These are phyloP conservation scores for Mus caroli DNA, from an alignment of 2,797 vertebrate species.

Conservation along the genomic window DNA sequence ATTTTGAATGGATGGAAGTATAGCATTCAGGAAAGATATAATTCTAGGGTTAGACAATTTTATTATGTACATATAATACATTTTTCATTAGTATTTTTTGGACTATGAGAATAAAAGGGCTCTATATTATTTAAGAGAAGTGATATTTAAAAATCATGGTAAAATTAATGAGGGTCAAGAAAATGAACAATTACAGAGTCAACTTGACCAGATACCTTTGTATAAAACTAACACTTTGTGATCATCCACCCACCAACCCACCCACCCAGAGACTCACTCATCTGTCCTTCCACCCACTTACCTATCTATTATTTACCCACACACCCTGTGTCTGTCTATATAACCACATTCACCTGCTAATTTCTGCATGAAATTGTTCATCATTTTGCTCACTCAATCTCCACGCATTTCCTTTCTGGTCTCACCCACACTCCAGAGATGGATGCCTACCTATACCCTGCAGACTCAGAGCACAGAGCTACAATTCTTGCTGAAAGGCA, in stretches of 20 bases:
- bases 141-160: conserved; percentile 30
- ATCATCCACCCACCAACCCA: not conserved
- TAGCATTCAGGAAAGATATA: not conserved
- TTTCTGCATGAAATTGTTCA: not conserved
- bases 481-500: not conserved
- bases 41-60: not conserved
- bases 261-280: not conserved
- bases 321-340: not conserved
- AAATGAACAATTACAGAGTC: not conserved
- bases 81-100: not conserved
- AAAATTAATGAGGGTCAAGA: not conserved
- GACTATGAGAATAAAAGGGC: not conserved
- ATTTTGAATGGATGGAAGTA: not conserved
- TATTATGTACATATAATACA: not conserved
- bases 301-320: not conserved
- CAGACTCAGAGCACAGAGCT: not conserved
- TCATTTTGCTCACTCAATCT: not conserved
- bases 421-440: not conserved
- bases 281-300: not conserved
- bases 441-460: not conserved
- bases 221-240: not conserved
- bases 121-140: not conserved
- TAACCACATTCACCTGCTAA: not conserved
- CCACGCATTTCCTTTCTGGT: not conserved
- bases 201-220: not conserved